Evolutionary conservation across 1,140 invertebrate genomes (phyloP).

Genomic region (Diachasmimorpha longicaudata): DNA sequence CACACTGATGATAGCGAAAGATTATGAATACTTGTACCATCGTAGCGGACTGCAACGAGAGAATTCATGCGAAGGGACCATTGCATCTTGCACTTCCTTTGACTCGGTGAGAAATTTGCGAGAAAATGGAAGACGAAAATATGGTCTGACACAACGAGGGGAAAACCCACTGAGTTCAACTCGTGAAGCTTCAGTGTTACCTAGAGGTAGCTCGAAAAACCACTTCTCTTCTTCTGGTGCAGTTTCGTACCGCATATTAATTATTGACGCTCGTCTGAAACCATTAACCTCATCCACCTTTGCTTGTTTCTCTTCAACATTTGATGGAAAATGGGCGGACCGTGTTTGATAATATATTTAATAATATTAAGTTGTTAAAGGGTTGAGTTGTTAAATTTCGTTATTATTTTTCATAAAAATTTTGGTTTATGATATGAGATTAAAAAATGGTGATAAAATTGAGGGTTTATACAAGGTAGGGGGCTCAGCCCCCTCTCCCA

Average conservation of each 20-base stretch:
- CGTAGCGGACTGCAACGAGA: background rate
- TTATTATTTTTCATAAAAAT: too few species aligned
- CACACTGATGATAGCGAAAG: background rate
- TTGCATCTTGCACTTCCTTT: background rate
- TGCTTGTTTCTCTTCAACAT: background rate
- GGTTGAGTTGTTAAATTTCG: too few species aligned
- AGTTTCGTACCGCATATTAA: slow-evolving; percentile 1
- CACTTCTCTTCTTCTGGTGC: background rate
- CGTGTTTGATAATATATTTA: background rate
- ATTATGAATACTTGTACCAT: background rate
- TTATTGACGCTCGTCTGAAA: background rate
- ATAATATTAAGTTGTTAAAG: too few species aligned
- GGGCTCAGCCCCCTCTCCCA: background rate
- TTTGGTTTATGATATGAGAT: too few species aligned
- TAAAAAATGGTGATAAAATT: too few species aligned
- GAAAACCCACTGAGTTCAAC: background rate
- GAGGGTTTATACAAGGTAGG: too few species aligned
- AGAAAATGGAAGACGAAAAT: background rate
- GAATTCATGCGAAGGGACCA: background rate
- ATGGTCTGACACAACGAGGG: background rate
- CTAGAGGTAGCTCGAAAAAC: background rate
- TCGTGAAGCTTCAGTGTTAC: background rate
- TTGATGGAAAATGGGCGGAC: background rate
- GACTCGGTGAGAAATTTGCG: background rate
- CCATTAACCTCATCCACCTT: background rate